phyloP scores from a whole-genome alignment of 2,113 vertebrate species.

The Indri indri region DNA sequence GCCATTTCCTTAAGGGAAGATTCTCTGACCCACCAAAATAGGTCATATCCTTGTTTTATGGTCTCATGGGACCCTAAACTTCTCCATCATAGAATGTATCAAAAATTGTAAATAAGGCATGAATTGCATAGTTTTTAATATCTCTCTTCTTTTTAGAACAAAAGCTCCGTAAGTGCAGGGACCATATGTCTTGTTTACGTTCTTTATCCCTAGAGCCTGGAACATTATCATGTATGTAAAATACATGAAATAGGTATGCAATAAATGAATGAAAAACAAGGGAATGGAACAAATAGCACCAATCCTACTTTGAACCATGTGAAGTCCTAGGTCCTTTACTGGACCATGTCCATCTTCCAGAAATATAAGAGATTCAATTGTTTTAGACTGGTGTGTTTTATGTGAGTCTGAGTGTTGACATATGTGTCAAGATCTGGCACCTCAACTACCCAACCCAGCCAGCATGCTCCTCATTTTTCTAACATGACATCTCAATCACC shows the following conservation, averaged over 20 bases:
- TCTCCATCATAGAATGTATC: not conserved
- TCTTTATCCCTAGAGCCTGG: not conserved
- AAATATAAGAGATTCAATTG: not conserved
- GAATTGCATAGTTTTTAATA: not conserved
- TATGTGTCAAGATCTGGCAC: not conserved
- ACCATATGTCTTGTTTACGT: not conserved
- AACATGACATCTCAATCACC: not conserved
- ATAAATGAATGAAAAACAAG: not conserved
- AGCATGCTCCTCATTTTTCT: not conserved
- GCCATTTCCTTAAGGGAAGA: constrained; percentile 20
- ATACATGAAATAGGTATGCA: not conserved
- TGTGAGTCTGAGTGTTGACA: not conserved
- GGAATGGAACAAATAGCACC: not conserved
- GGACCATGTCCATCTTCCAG: not conserved
- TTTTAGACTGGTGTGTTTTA: not conserved
- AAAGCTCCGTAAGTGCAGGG: not conserved
- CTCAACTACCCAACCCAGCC: not conserved
- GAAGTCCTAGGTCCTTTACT: not conserved
- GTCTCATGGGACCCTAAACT: not conserved
- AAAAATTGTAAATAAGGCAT: constrained; percentile 5
- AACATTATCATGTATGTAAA: not conserved
- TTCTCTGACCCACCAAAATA: not conserved
- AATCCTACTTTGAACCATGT: not conserved
- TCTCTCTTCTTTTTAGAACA: not conserved
- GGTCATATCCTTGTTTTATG: not conserved